Evolutionary conservation across 2,113 vertebrate genomes (phyloP).

Genomic region (Percina caprodes): DNA sequence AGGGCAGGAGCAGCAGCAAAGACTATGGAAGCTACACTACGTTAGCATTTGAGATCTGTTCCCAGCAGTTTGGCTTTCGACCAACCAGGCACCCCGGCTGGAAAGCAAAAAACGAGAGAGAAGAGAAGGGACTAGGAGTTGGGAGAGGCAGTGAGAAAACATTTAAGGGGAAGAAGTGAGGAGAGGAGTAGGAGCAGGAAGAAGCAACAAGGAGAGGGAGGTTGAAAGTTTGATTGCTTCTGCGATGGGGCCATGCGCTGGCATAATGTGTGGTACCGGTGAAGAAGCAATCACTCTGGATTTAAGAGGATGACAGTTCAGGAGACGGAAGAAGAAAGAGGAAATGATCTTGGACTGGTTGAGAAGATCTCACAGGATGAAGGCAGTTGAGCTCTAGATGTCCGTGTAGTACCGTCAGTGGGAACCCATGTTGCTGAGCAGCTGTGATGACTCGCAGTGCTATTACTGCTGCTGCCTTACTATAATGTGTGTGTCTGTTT

Average conservation of each 20-base stretch:
- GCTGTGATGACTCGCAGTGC: conserved; percentile 50
- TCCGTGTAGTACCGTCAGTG: conserved; percentile 43
- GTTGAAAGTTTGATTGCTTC: conserved; percentile 67
- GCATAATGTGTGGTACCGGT: conserved; percentile 28
- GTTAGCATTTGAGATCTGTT: conserved; percentile 68
- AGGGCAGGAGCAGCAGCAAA: conserved; percentile 50
- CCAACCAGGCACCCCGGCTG: conserved; percentile 53
- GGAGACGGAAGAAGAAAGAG: conserved; percentile 38
- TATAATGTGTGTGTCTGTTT: background rate
- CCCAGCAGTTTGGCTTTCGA: conserved; percentile 48
- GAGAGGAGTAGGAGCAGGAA: conserved; percentile 38
- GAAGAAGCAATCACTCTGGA: conserved; percentile 43
- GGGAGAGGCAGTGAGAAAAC: conserved; percentile 29
- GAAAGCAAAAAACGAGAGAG: conserved; percentile 25
- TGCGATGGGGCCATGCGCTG: conserved; percentile 33
- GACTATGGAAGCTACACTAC: conserved; percentile 46
- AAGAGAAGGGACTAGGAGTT: conserved; percentile 17
- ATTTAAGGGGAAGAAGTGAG: conserved; percentile 37
- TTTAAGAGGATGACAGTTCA: conserved; percentile 60
- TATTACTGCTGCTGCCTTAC: conserved; percentile 9
- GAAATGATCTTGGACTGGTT: conserved; percentile 13
- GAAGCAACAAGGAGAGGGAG: conserved; percentile 57
- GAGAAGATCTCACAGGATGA: conserved; percentile 35
- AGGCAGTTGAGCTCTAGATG: conserved; percentile 47
- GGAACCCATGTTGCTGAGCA: conserved; percentile 74